phyloP scores from a whole-genome alignment of 2,797 vertebrate genomes.

The Pteronotus mesoamericanus region DNA sequence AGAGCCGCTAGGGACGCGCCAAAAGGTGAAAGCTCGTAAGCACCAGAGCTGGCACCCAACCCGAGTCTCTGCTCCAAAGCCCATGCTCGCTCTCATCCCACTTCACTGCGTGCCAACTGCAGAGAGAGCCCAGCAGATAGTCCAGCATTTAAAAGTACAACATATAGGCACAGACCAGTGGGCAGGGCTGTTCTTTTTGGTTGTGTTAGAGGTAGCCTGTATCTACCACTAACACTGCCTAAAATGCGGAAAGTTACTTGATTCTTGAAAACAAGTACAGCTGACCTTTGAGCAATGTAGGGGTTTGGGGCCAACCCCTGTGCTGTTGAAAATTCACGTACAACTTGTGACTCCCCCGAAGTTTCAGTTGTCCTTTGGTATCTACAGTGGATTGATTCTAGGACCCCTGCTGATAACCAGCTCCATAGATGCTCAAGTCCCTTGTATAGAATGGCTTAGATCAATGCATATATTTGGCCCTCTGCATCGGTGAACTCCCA shows the following conservation, averaged over 20 bases:
- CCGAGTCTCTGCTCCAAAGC: background rate
- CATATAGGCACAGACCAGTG: background rate
- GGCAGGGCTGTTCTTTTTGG: background rate
- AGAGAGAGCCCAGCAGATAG: background rate
- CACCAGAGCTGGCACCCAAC: background rate
- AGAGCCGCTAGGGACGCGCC: background rate
- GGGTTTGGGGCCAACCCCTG: background rate
- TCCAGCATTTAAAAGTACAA: background rate
- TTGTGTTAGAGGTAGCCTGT: background rate
- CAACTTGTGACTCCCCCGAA: too few relatives aligned
- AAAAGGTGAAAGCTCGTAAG: background rate
- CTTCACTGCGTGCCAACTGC: background rate
- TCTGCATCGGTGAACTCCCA: background rate
- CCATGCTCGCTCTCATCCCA: background rate
- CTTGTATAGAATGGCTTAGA: background rate
- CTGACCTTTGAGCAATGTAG: background rate
- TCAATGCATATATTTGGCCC: too few relatives aligned
- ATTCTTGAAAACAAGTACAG: background rate
- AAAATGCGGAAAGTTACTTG: background rate
- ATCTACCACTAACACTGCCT: background rate
- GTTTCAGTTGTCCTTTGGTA: background rate
- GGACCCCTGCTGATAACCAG: background rate
- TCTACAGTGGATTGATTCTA: background rate
- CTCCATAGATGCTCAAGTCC: background rate
- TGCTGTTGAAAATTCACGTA: background rate